Percentiles rank a stretch among this genome's conserved stretches.
phyloP scores from a whole-genome alignment of 2,888 invertebrate species.

The Melangyna quadrimaculata region DNA sequence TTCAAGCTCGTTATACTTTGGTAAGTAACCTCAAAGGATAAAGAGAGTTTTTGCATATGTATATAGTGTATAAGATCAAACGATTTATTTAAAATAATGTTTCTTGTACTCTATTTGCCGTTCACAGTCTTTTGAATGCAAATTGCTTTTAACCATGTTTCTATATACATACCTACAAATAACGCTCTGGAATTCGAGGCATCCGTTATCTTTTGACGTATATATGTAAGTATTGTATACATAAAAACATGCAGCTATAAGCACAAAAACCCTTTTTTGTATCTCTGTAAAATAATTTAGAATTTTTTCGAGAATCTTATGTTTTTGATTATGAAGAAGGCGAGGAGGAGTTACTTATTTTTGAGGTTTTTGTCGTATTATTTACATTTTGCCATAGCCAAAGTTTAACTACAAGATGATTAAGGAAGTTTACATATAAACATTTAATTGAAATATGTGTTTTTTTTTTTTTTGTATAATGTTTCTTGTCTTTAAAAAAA shows the following conservation, averaged over 20 bases:
- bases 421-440: slow-evolving; percentile 36
- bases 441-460: background rate
- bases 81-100: slow-evolving; percentile 43
- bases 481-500: too few relatives aligned
- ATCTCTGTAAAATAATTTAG: slow-evolving; percentile 22
- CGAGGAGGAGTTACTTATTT: slow-evolving; percentile 15
- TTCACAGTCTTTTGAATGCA: slow-evolving; percentile 16
- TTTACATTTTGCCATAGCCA: slow-evolving; percentile 12
- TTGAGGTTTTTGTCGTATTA: slow-evolving; percentile 16
- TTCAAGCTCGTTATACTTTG: slow-evolving; percentile 45
- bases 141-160: background rate
- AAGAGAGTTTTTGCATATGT: slow-evolving; percentile 10
- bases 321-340: background rate
- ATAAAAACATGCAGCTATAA: background rate
- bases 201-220: background rate
- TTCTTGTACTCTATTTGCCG: slow-evolving; percentile 27
- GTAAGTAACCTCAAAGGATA: slow-evolving; percentile 6
- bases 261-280: slow-evolving; percentile 17
- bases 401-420: slow-evolving; percentile 32
- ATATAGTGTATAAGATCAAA: slow-evolving; percentile 22
- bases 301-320: background rate
- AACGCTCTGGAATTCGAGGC: background rate
- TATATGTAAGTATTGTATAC: background rate
- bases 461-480: too few relatives aligned
- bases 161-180: background rate